Percentiles rank a stretch among this genome's conserved stretches.
Conservation (phyloP, 2,113 vertebrate species). For the Nanger granti region DNA sequence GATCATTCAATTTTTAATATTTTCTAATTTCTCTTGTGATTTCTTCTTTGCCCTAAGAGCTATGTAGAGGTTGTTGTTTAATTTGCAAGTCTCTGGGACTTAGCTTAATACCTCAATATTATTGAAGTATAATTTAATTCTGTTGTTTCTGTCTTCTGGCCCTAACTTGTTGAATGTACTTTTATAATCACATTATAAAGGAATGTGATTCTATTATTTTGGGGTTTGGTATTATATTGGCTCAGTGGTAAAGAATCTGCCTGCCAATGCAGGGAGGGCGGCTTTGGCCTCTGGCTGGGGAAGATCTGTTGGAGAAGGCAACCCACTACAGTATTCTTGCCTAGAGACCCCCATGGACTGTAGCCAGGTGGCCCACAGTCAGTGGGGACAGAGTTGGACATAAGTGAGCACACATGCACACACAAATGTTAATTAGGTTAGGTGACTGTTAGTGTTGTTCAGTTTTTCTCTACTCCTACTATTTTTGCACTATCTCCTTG, state of each 20-base stretch:
- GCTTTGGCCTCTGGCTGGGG: not conserved
- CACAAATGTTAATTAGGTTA: not conserved
- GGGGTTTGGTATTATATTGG: not conserved
- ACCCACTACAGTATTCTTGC: not conserved
- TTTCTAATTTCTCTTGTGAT: not conserved
- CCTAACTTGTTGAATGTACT: not conserved
- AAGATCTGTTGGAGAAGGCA: not conserved
- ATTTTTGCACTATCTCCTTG: not conserved
- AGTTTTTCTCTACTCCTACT: not conserved
- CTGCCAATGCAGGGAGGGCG: fast-evolving
- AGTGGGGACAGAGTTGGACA: not conserved
- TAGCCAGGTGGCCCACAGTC: not conserved
- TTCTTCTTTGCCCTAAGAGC: not conserved
- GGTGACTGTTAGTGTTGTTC: not conserved
- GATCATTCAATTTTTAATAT: not conserved
- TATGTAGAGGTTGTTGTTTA: not conserved
- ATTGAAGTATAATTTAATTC: not conserved
- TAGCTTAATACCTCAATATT: not conserved
- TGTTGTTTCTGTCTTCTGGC: not conserved
- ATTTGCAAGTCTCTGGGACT: not conserved
- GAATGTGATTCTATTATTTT: not conserved
- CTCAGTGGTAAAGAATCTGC: not conserved
- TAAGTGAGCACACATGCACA: not conserved
- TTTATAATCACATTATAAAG: not conserved
- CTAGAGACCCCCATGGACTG: not conserved